Conservation (phyloP, 2,113 vertebrate species). For the Passer montanus region DNA sequence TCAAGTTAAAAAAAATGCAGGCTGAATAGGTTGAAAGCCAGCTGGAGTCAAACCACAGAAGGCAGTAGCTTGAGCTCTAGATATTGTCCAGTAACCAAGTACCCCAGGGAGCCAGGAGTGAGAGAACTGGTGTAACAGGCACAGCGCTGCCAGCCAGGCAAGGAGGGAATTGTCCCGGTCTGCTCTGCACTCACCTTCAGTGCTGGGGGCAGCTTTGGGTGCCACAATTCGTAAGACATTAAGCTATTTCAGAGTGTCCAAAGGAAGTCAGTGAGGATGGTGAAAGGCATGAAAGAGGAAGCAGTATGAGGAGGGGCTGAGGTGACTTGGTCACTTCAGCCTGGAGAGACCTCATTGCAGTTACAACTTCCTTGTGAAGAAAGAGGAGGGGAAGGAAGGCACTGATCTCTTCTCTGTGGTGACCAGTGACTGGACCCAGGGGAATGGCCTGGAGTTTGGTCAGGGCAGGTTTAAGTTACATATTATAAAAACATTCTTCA, state of each 20-base stretch:
- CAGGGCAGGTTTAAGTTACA: background rate
- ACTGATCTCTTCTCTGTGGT: background rate
- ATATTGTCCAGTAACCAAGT: background rate
- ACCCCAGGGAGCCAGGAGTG: background rate
- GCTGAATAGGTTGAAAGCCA: background rate
- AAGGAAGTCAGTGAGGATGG: background rate
- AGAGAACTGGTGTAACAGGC: background rate
- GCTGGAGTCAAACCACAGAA: background rate
- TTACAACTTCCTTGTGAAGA: background rate
- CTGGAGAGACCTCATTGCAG: background rate
- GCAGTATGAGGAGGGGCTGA: rapidly evolving
- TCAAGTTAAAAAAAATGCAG: background rate
- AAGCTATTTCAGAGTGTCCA: background rate
- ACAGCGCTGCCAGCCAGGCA: background rate
- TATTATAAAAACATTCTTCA: background rate
- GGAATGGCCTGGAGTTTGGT: background rate
- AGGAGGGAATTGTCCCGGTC: rapidly evolving
- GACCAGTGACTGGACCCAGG: background rate
- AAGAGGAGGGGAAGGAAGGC: background rate
- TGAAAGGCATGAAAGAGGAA: background rate
- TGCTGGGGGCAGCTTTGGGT: background rate
- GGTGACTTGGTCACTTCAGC: background rate
- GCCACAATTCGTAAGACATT: background rate
- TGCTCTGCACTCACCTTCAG: background rate
- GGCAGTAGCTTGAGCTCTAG: background rate